Evolutionary conservation across 2,888 invertebrate species (phyloP), one percentile per base, ranked within the genome.

Genomic region (Volucella zonaria): DNA sequence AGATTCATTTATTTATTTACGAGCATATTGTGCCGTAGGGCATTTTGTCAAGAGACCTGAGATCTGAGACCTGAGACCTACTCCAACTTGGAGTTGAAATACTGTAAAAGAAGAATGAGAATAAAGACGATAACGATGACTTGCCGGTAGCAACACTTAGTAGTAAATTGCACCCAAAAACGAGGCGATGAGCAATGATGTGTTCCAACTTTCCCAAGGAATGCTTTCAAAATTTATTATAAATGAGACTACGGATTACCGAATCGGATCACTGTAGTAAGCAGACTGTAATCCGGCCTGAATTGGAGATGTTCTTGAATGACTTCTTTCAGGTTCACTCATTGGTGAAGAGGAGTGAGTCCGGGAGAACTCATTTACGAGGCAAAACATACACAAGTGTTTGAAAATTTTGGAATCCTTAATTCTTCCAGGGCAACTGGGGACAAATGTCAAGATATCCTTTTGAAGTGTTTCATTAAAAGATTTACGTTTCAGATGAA

Each of bases 1-100:
- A 73, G 76, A 85, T 85, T 85, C 81, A 81, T 81, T 77, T 85
- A 85, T 81, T 85, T 85, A 85, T 85, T 85, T 85, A 31, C 31
- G 31, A 31, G 6, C 6, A 85, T 64, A 59, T 58, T 51, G 23
- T 77, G 80, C 81, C 76, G 76, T 66, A 66, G 80, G 80, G 75
- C 80, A 80, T 85, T 80, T 71, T 85, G 83, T 85, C 83, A 85
- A 66, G 83, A 14, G 59, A 61, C 49, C 15, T 49, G 31, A 14
- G 59, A 61, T 43, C 15, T 49, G 31, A 31, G 31, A 31, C 6
- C 31, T 31, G 31, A 31, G 31, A 31, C 31, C 31, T 31, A 31
- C 31, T 0, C 6, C 31, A 31, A 31, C 31, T 31, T 31, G 40
- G 38, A 11, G 18, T 18, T 18, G 58, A 42, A 18, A 56, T 56